Conservation (phyloP, 2,888 invertebrate genomes). For the Agrypnus murinus region DNA sequence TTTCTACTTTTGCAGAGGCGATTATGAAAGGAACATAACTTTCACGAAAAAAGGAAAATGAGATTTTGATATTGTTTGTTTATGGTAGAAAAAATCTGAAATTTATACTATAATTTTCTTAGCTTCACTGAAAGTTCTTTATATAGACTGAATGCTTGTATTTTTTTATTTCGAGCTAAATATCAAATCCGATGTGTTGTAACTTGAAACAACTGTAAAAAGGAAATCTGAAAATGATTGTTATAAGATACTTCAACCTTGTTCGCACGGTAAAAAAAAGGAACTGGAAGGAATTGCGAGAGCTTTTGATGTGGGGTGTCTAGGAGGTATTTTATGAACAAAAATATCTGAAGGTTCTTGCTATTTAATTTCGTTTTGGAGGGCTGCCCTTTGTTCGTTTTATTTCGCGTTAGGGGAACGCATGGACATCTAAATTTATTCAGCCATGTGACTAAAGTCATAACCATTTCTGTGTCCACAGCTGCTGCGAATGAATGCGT, state of each 20-base stretch:
- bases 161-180: too few species aligned
- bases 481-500: constrained; percentile 50
- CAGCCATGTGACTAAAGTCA: constrained; percentile 40
- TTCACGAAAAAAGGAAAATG: too few species aligned
- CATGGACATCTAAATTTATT: constrained; percentile 45
- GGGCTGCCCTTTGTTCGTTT: constrained; percentile 38
- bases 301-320: background rate
- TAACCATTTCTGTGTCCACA: constrained; percentile 44
- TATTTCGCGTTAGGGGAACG: constrained; percentile 39
- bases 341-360: constrained; percentile 21
- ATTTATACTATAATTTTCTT: too few species aligned
- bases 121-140: too few species aligned
- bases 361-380: constrained; percentile 28
- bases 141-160: too few species aligned
- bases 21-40: background rate
- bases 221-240: too few species aligned
- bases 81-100: too few species aligned
- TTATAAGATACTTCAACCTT: too few species aligned
- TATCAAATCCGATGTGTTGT: too few species aligned
- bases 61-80: too few species aligned
- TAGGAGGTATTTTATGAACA: constrained; percentile 24
- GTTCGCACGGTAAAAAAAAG: background rate
- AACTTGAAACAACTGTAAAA: too few species aligned
- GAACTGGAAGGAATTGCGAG: background rate
- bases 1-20: constrained; percentile 4